A percentile compares a stretch with the other conserved stretches of the same genome.
phyloP scores from a whole-genome alignment of 2,888 invertebrate species.

The Oasisia sp. region DNA sequence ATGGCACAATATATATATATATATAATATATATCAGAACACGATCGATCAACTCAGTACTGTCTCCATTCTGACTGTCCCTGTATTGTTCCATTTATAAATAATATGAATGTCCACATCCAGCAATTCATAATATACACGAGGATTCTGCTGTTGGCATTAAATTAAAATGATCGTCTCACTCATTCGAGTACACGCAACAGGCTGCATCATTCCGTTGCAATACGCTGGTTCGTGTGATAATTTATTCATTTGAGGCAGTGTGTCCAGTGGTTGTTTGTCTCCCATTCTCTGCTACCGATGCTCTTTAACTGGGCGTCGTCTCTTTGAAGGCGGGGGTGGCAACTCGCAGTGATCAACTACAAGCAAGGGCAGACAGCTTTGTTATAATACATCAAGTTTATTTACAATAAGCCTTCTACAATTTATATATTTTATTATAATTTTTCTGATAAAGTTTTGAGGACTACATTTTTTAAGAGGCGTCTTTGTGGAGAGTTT shows the following conservation, averaged over 20 bases:
- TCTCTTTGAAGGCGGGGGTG: conserved; percentile 22
- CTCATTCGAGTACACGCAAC: neutral
- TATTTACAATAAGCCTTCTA: neutral
- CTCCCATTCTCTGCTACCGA: neutral
- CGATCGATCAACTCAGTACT: neutral
- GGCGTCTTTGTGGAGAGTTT: too few species aligned
- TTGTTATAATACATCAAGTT: neutral
- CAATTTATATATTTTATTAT: neutral
- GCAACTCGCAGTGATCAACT: conserved; percentile 26
- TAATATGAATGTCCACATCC: neutral
- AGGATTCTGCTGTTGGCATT: conserved; percentile 2
- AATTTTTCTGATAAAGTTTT: neutral
- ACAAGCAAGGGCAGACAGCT: neutral
- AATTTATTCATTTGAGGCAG: neutral
- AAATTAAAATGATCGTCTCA: neutral
- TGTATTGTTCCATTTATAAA: neutral
- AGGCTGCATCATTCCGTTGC: neutral
- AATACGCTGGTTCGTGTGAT: neutral
- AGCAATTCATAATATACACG: conserved; percentile 1
- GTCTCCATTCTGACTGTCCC: conserved; percentile 14
- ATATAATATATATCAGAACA: neutral
- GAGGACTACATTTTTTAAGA: too few species aligned
- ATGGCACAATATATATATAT: too few species aligned
- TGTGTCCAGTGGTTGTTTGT: neutral
- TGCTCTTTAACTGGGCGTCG: conserved; percentile 22